Base-by-base conservation (phyloP, 1,140 invertebrate species). In the Ips typographus region DNA sequence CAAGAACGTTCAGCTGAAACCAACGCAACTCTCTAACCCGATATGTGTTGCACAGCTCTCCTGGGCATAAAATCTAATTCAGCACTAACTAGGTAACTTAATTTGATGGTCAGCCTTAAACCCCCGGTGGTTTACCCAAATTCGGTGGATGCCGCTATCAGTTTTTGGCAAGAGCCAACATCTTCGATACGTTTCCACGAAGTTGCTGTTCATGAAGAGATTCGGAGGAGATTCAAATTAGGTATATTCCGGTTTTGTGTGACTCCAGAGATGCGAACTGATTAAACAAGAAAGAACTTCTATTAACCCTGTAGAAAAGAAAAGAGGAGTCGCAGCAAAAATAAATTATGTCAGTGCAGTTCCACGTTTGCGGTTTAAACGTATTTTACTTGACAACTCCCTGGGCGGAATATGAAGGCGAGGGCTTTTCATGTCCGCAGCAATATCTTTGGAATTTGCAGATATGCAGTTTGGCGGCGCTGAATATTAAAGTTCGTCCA, bases 391-490 rank as follows among this genome's bases (percentile, higher is more conserved):
- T 61, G 43, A 61, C 43, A 61, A 47, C 59, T 36, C 37, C 59
- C 38, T 37, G 8, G 7, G 7, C 59, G 59, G 47, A 61, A 61
- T 61, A 61, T 47, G 41, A 61, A 61, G 22, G 36, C 42, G 38
- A 61, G 59, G 43, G 59, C 59, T 61, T 61, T 61, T 61, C 59
- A 47, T 61, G 59, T 61, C 59, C 59, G 59, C 59, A 61, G 59
- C 59, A 61, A 61, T 61, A 61, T 61, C 41, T 61, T 61, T 61
- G 59, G 43, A 61, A 61, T 47, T 47, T 47, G 41, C 43, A 38
- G 59, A 47, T 61, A 61, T 61, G 40, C 59, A 40, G 22, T 61
- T 61, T 43, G 38, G 4, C 2, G 37, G 22, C 8, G 5, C 43
- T 44, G 59, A 47, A 61, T 61, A 61, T 61, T 61, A 61, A 61